Evolutionary conservation across 2,797 vertebrate genomes (phyloP).

Genomic region (Periophthalmus magnuspinnatus): DNA sequence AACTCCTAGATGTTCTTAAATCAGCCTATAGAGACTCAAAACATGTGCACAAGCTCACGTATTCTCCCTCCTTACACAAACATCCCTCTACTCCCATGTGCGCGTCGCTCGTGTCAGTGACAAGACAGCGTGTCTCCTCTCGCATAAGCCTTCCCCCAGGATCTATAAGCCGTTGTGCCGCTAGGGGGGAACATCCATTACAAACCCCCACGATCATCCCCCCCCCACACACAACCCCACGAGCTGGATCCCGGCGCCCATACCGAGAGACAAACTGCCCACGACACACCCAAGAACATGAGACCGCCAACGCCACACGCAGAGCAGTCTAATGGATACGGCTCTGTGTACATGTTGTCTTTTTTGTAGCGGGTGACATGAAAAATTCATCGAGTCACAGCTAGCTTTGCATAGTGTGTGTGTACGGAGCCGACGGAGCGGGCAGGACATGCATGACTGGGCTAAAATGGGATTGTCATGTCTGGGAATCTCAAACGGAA

Average conservation of each 20-base stretch:
- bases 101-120: conserved; percentile 49
- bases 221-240: too few species aligned
- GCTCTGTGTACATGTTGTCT: conserved; percentile 36
- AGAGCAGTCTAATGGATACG: conserved; percentile 50
- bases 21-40: conserved; percentile 7
- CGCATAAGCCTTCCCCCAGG: conserved; percentile 34
- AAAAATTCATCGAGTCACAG: conserved; percentile 55
- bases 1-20: conserved; percentile 18
- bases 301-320: conserved; percentile 42
- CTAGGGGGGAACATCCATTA: conserved; percentile 65
- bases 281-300: conserved; percentile 23
- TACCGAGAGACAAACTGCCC: conserved; percentile 64
- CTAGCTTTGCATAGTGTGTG: conserved; percentile 13
- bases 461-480: conserved; percentile 44
- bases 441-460: conserved; percentile 39
- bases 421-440: conserved; percentile 8
- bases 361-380: conserved; percentile 33
- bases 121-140: conserved; percentile 56
- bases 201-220: conserved; percentile 55
- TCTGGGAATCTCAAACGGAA: conserved; percentile 10
- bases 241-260: conserved; percentile 54
- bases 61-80: conserved; percentile 45
- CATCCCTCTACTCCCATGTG: conserved; percentile 19
- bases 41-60: conserved; percentile 6
- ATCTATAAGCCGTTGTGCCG: conserved; percentile 60